Evolutionary conservation across 2,797 vertebrate genomes (phyloP), one percentile per base, ranked within the genome.

Genomic region (Macrochelys suwanniensis): DNA sequence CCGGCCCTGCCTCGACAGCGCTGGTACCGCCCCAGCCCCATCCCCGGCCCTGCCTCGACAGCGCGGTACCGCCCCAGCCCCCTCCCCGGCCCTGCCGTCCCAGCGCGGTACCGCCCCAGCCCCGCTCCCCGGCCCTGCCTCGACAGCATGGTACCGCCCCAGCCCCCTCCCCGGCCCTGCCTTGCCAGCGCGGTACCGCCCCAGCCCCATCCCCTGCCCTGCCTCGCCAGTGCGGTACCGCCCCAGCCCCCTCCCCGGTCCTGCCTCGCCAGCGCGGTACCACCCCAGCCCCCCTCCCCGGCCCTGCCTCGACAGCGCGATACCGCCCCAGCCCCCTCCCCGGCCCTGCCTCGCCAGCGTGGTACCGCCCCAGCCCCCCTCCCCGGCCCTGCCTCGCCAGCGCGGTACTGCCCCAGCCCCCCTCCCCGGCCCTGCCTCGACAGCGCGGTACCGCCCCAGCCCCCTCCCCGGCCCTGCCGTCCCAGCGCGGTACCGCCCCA

Each of bases 21-120:
- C 5, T n/a, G 49, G 49, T 49, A 11, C 11, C n/a, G n/a, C n/a
- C n/a, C n/a, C n/a, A n/a, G n/a, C 1, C 12, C 26, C 2, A 4
- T 17, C 49, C 68, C 15, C 33, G 4, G 33, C n/a, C 37, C 5
- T 13, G 9, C 5, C 65, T 71, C 31, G 5, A 17, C 37, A 1
- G 2, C 8, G 3, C 17, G 8, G 16, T 21, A 7, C 19, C 6
- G 1, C 7, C 28, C 33, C 51, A n/a, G n/a, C 23, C 19, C 37
- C n/a, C 31, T 6, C 28, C 82, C 28, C 50, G 15, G 50, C 50
- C 82, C 47, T 15, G 25, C 31, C 45, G 26, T 19, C 19, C 5
- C 31, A 6, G 13, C 11, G 10, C 17, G 16, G 28, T 51, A 21
- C 6, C 12, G 11, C 26, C 25, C 61, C 61, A 6, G 33, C 33